These are phyloP conservation scores for Cricetomys ansorgei DNA, from an alignment of 2,113 vertebrate genomes.

Conservation along the genomic window DNA sequence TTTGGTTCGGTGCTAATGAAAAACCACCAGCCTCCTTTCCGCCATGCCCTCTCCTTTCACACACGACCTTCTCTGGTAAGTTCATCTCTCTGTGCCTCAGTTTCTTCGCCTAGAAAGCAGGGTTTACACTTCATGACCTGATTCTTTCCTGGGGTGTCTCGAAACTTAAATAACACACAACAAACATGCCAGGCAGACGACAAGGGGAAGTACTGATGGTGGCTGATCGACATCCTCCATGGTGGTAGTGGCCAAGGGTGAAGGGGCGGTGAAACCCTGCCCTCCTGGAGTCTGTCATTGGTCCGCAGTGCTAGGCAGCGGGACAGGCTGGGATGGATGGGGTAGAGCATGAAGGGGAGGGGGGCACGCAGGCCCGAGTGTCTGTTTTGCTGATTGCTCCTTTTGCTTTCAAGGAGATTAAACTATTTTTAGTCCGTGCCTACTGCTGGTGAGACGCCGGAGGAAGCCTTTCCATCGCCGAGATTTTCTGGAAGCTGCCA, in stretches of 20 bases:
- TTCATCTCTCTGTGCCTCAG: background rate
- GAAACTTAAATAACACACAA: slow-evolving; percentile 3
- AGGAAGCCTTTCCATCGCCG: slow-evolving; percentile 83
- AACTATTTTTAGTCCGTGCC: slow-evolving; percentile 86
- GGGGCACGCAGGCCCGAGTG: slow-evolving; percentile 25
- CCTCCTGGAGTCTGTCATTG: background rate
- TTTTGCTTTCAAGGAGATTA: slow-evolving; percentile 86
- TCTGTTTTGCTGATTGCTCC: slow-evolving; percentile 83
- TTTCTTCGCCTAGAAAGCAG: slow-evolving; percentile 35
- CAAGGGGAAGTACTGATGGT: background rate
- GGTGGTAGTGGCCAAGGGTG: background rate
- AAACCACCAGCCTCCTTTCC: background rate
- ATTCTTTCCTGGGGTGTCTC: background rate
- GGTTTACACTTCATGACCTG: background rate
- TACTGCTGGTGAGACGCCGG: slow-evolving; percentile 84
- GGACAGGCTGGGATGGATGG: slow-evolving; percentile 29
- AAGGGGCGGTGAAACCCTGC: background rate
- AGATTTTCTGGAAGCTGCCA: slow-evolving; percentile 87
- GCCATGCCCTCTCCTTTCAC: background rate
- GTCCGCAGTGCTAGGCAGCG: background rate
- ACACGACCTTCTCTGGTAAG: background rate
- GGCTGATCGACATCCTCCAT: background rate
- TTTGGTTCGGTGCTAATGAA: background rate
- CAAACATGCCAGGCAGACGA: background rate
- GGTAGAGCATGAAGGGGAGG: background rate